These are phyloP conservation scores for Platycheirus rosarum DNA, from an alignment of 2,888 invertebrate genomes.

Conservation along the genomic window DNA sequence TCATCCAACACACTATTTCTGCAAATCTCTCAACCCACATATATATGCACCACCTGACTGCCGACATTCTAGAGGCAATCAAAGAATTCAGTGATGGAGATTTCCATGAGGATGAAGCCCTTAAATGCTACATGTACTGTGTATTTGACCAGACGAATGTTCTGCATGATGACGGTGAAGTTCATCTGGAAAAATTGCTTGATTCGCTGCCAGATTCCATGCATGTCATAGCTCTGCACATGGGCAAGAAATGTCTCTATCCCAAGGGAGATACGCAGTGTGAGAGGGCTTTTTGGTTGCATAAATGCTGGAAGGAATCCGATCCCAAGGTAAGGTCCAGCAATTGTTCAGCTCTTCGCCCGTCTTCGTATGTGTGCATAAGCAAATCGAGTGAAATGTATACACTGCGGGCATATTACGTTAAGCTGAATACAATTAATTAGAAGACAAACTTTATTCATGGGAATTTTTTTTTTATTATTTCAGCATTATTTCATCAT, in stretches of 20 bases:
- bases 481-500: conserved; percentile 61
- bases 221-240: conserved; percentile 78
- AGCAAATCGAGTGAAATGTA: conserved; percentile 12
- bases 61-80: conserved; percentile 79
- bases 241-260: conserved; percentile 79
- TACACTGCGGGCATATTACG: conserved; percentile 24
- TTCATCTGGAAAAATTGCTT: conserved; percentile 80
- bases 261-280: conserved; percentile 81
- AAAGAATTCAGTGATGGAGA: conserved; percentile 82
- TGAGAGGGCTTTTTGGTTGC: conserved; percentile 82
- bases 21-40: conserved; percentile 43
- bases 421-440: conserved; percentile 28
- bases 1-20: too few species aligned
- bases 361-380: conserved; percentile 9
- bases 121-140: conserved; percentile 83
- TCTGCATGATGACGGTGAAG: conserved; percentile 81
- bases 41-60: too few species aligned
- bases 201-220: conserved; percentile 78
- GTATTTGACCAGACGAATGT: conserved; percentile 81
- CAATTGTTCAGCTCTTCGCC: too few species aligned
- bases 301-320: conserved; percentile 79
- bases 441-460: conserved; percentile 8
- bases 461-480: background rate
- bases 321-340: conserved; percentile 80
- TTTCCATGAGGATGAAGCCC: conserved; percentile 81